Percentiles rank a stretch among this genome's conserved stretches.
Conservation (phyloP, 2,888 invertebrate genomes). For the Operophtera brumata region DNA sequence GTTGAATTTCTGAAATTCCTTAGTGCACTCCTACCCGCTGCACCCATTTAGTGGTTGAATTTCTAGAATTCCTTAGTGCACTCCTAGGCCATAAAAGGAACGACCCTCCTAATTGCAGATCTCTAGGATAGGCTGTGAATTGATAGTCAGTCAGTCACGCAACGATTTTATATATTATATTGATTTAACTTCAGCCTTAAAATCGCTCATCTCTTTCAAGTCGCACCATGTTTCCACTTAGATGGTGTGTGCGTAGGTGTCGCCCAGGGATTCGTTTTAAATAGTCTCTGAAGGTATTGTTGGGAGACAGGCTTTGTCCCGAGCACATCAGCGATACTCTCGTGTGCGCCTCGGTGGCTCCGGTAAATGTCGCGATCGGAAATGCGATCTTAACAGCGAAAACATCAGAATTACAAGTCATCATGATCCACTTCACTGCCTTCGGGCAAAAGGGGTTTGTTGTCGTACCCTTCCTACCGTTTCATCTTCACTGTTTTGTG, state of each 20-base stretch:
- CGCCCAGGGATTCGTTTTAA: constrained; percentile 70
- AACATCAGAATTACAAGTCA: constrained; percentile 79
- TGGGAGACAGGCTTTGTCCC: constrained; percentile 60
- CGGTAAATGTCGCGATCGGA: constrained; percentile 71
- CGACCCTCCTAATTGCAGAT: too few relatives aligned
- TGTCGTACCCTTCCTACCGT: constrained; percentile 60
- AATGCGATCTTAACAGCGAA: constrained; percentile 79
- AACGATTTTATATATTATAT: too few relatives aligned
- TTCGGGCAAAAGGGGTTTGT: constrained; percentile 73
- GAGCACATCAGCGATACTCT: constrained; percentile 58
- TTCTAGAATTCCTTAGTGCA: too few relatives aligned
- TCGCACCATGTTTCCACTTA: constrained; percentile 40
- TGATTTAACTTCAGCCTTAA: not conserved
- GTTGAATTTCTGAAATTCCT: too few relatives aligned
- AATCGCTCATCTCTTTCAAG: constrained; percentile 13
- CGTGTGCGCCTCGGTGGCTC: constrained; percentile 63
- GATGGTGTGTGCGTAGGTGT: constrained; percentile 61
- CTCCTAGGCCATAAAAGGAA: too few relatives aligned
- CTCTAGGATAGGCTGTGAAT: too few relatives aligned
- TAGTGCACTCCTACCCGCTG: too few relatives aligned
- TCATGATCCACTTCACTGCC: constrained; percentile 70
- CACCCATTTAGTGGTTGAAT: too few relatives aligned
- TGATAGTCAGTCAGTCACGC: too few relatives aligned
- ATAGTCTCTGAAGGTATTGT: constrained; percentile 69
- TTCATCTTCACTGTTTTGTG: constrained; percentile 62